phyloP scores from a whole-genome alignment of 2,888 invertebrate genomes.

The Myopa tessellatipennis region DNA sequence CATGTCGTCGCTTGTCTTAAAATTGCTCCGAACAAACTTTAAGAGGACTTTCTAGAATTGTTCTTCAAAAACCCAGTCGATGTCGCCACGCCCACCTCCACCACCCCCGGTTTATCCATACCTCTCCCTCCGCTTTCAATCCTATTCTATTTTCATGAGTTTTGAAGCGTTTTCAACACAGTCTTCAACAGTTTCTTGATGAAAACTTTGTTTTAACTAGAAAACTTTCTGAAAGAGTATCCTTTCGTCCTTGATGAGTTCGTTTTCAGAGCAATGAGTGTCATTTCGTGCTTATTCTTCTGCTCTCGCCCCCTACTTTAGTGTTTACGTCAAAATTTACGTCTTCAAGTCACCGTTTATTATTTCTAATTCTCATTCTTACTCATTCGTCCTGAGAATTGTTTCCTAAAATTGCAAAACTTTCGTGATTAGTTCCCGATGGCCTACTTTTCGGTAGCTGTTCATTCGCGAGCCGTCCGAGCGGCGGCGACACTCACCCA shows the following conservation, averaged over 20 bases:
- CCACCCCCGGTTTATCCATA: background rate
- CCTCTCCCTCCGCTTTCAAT: background rate
- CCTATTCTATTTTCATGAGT: conserved; percentile 8
- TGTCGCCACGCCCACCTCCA: background rate
- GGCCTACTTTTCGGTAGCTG: conserved; percentile 10
- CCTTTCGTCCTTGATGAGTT: conserved; percentile 1
- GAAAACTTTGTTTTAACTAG: conserved; percentile 37
- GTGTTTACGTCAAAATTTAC: background rate
- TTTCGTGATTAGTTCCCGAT: conserved; percentile 25
- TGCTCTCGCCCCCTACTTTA: background rate
- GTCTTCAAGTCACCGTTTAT: background rate
- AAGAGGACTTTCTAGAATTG: background rate
- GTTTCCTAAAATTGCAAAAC: conserved; percentile 27
- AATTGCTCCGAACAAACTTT: conserved; percentile 6
- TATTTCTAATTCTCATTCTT: conserved; percentile 2
- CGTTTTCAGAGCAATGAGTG: background rate
- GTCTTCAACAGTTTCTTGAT: background rate
- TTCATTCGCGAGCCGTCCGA: background rate
- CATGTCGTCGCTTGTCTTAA: conserved; percentile 17
- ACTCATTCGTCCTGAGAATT: background rate
- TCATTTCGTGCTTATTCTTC: background rate
- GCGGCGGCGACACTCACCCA: conserved; percentile 70
- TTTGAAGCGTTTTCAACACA: conserved; percentile 5
- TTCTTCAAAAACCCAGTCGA: background rate
- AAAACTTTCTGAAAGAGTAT: conserved; percentile 37